Evolutionary conservation across 2,888 invertebrate species (phyloP).

Genomic region (Microplitis manilae): DNA sequence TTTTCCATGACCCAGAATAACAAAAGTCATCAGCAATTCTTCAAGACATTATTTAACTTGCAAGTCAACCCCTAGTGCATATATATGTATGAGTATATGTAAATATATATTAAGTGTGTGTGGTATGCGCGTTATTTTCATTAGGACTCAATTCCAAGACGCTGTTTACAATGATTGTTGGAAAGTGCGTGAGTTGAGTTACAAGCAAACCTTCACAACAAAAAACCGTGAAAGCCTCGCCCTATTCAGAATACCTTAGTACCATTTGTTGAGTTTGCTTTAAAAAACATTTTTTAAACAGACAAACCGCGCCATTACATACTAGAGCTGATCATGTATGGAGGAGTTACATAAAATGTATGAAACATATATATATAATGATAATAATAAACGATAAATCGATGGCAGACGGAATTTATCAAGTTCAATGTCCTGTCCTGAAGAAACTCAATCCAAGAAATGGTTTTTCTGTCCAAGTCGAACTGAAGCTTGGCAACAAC

Average conservation of each 20-base stretch:
- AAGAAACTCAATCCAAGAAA: slow-evolving; percentile 12
- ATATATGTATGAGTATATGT: background rate
- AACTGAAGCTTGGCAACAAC: background rate
- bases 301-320: too few relatives aligned
- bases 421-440: slow-evolving; percentile 14
- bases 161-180: background rate
- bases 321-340: too few relatives aligned
- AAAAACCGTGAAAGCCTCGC: slow-evolving; percentile 29
- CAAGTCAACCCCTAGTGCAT: slow-evolving; percentile 2
- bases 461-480: background rate
- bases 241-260: slow-evolving; percentile 30
- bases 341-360: too few relatives aligned
- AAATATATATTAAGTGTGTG: background rate
- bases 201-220: background rate
- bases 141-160: background rate
- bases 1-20: slow-evolving; percentile 34
- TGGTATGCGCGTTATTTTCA: background rate
- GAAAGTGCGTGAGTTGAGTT: slow-evolving; percentile 33
- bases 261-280: too few relatives aligned
- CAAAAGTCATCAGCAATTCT: background rate
- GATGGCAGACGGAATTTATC: background rate
- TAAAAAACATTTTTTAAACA: too few relatives aligned
- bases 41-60: slow-evolving; percentile 1
- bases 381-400: background rate
- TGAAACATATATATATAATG: background rate